A percentile compares a stretch with the other conserved stretches of the same genome.
Conservation (phyloP, 2,797 vertebrate genomes). For the Clarias fuscus region DNA sequence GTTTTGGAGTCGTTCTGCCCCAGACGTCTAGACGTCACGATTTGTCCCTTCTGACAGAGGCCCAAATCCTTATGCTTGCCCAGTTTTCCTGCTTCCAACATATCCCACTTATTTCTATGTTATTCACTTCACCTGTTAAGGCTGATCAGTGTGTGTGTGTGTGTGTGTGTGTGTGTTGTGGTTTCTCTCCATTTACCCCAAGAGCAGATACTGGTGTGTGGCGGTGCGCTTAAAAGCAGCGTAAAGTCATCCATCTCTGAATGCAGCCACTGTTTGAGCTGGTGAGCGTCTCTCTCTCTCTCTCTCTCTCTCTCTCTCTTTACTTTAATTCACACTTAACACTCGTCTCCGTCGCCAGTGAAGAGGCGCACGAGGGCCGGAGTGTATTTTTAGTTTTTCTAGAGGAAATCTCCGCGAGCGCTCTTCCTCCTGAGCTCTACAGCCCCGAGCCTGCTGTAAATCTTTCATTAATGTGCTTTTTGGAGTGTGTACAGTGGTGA, state of each 20-base stretch:
- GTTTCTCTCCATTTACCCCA: conserved; percentile 35
- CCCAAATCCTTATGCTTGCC: too few species aligned
- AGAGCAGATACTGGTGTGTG: conserved; percentile 30
- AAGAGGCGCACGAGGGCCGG: not conserved
- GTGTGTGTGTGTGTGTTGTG: conserved; percentile 26
- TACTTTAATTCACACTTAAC: not conserved
- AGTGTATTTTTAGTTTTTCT: not conserved
- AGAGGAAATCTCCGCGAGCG: not conserved
- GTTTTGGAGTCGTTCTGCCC: too few species aligned
- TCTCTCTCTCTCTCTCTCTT: not conserved
- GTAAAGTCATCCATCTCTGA: conserved; percentile 30
- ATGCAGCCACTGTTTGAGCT: conserved; percentile 26
- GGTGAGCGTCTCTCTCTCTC: not conserved
- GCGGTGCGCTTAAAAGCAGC: conserved; percentile 33
- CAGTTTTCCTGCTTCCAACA: too few species aligned
- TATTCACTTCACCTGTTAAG: too few species aligned
- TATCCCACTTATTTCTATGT: too few species aligned
- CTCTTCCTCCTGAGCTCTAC: conserved; percentile 16
- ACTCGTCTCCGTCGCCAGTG: not conserved
- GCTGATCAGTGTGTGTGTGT: too few species aligned
- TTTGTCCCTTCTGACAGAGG: too few species aligned
- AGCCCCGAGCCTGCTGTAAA: not conserved
- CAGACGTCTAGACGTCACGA: too few species aligned
- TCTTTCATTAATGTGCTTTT: conserved; percentile 6
- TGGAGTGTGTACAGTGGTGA: not conserved